Percentiles rank a stretch among this genome's conserved stretches.
Conservation (phyloP, 2,888 invertebrate genomes). For the Imbricaverruca yamaguchii region DNA sequence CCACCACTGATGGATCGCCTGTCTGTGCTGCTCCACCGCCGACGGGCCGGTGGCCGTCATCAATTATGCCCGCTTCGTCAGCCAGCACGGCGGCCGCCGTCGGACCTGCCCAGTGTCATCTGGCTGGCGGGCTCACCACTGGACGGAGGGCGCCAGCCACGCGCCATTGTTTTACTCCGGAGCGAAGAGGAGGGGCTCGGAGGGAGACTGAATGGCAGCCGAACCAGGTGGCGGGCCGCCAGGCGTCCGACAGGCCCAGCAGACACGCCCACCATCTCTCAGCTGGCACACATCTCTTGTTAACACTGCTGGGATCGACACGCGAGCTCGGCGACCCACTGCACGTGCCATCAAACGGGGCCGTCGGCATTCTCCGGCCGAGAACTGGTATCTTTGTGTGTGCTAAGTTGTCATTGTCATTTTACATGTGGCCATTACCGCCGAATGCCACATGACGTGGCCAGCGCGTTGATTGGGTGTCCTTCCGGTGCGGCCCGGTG, state of each 20-base stretch:
- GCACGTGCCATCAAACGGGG: not conserved
- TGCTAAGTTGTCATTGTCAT: not conserved
- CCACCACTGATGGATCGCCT: no score
- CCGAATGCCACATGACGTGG: not conserved
- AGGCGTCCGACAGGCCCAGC: no score
- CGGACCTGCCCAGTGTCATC: no score
- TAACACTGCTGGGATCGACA: not conserved
- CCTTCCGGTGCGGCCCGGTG: not conserved
- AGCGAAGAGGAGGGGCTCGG: not conserved
- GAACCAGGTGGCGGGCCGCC: not conserved
- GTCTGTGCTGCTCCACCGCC: no score
- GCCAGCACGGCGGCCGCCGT: no score
- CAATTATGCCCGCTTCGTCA: no score
- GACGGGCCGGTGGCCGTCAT: no score
- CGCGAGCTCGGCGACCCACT: not conserved
- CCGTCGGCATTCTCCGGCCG: not conserved
- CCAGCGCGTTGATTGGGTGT: not conserved
- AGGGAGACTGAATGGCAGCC: not conserved
- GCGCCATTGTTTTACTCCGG: no score
- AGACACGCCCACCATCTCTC: no score
- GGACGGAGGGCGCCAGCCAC: no score
- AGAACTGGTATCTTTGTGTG: not conserved
- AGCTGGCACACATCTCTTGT: no score
- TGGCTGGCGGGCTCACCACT: no score
- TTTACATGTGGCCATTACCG: not conserved